Conservation (phyloP, 2,888 invertebrate species). For the Drosophila formosana region DNA sequence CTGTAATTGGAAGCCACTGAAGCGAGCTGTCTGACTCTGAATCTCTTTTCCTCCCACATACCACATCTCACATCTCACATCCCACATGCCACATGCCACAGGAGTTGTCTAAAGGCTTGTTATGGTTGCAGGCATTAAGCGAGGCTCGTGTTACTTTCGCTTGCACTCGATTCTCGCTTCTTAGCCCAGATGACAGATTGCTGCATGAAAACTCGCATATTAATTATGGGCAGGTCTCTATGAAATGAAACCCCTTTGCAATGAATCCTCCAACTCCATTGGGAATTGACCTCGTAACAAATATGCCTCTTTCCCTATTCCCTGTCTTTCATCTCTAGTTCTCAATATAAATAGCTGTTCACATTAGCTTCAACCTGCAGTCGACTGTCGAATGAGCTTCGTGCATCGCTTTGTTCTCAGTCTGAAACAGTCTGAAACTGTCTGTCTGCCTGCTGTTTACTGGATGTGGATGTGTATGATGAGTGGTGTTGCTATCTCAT, state of each 20-base stretch:
- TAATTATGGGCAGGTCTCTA: conserved; percentile 61
- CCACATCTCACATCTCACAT: conserved; percentile 15
- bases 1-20: conserved; percentile 64
- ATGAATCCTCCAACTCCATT: conserved; percentile 8
- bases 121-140: conserved; percentile 14
- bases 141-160: conserved; percentile 27
- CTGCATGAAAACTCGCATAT: conserved; percentile 64
- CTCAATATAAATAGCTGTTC: conserved; percentile 30
- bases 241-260: conserved; percentile 39
- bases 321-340: neutral
- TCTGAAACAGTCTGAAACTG: conserved; percentile 38
- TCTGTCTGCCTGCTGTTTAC: conserved; percentile 4
- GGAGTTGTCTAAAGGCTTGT: conserved; percentile 22
- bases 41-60: conserved; percentile 8
- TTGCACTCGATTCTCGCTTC: conserved; percentile 30
- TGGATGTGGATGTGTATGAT: conserved; percentile 17
- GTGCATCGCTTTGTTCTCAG: conserved; percentile 43
- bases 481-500: conserved; percentile 47
- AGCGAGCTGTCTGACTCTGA: conserved; percentile 33
- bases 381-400: neutral
- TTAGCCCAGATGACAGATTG: conserved; percentile 45
- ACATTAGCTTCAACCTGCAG: conserved; percentile 8
- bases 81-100: conserved; percentile 19
- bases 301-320: conserved; percentile 18
- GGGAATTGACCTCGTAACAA: conserved; percentile 44